Base-by-base conservation (phyloP, 2,797 vertebrate species). In the Rhyacichthys aspro region DNA sequence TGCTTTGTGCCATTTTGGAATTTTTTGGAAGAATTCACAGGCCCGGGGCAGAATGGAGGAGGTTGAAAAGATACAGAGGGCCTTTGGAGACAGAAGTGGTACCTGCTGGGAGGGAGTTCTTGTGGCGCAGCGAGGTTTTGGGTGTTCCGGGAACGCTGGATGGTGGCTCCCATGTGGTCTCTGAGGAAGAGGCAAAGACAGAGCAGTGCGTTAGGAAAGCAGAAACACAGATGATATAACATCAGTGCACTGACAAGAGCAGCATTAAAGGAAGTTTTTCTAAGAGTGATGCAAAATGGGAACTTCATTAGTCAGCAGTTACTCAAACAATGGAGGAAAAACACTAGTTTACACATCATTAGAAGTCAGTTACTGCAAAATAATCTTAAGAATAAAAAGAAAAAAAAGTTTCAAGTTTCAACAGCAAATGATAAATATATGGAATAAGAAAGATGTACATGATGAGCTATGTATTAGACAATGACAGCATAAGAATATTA, bases 141-240 rank as follows among this genome's bases (percentile, higher is more conserved):
- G 96, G 94, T 17, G 95, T 97, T 67, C 95, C 95, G 15, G 96
- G 93, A 41, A 88, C 86, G 1, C 94, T 94, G 80, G 93, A 94
- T 0, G 97, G 97, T 48, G 92, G 91, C 85, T 98, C 96, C 97
- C 97, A 99, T 63, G 96, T 98, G 0, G 97, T 98, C 88, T 99
- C 97, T 99, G 66, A 15, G 14, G 37, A 41, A 39, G 48, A 28
- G 45, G 15, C 23, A 53, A 28, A 49, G 57, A 15, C 45, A 66
- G 81, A 66, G 43, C 50, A 42, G 48, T 32, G 55, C 48, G 59
- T 81, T 67, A 78, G 44, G 16, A 67, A 37, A 70, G 14, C 33
- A 45, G 19, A 9, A 39, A 5, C 28, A 18, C 53, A 33, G 43
- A 19, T 50, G 6, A 11, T 16, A 18, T 43, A 1, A 36, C 28